Percentiles rank a stretch among this genome's conserved stretches.
These are phyloP conservation scores for Calameuta pallipes DNA, from an alignment of 2,888 invertebrate species.

Conservation along the genomic window DNA sequence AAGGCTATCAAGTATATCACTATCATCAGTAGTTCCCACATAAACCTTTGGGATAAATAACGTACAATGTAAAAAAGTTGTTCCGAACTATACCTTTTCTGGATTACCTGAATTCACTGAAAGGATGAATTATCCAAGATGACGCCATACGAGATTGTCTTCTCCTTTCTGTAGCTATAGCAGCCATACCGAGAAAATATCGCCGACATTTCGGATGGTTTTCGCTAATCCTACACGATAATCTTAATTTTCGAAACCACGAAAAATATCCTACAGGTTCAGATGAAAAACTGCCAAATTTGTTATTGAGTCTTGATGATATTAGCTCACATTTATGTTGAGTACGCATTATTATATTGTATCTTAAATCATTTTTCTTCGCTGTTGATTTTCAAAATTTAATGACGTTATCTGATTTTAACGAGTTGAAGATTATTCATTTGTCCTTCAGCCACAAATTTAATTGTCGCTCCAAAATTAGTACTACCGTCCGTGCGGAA, in stretches of 20 bases:
- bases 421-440: neutral
- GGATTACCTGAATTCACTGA: constrained; percentile 44
- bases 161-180: constrained; percentile 44
- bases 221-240: constrained; percentile 34
- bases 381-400: neutral
- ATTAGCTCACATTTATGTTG: neutral
- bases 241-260: constrained; percentile 26
- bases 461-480: too few relatives aligned
- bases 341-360: neutral
- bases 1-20: constrained; percentile 48
- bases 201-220: constrained; percentile 44
- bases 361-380: neutral
- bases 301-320: neutral
- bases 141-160: constrained; percentile 37
- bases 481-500: neutral
- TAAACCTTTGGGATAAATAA: constrained; percentile 43
- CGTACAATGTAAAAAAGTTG: neutral
- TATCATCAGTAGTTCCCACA: constrained; percentile 55
- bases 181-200: constrained; percentile 47
- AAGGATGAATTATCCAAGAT: constrained; percentile 60
- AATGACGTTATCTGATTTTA: neutral
- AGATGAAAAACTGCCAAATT: neutral
- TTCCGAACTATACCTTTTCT: constrained; percentile 8
- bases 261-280: constrained; percentile 1
- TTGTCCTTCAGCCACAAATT: neutral